phyloP scores from a whole-genome alignment of 2,888 invertebrate genomes.

The Oxystoma pomonae region DNA sequence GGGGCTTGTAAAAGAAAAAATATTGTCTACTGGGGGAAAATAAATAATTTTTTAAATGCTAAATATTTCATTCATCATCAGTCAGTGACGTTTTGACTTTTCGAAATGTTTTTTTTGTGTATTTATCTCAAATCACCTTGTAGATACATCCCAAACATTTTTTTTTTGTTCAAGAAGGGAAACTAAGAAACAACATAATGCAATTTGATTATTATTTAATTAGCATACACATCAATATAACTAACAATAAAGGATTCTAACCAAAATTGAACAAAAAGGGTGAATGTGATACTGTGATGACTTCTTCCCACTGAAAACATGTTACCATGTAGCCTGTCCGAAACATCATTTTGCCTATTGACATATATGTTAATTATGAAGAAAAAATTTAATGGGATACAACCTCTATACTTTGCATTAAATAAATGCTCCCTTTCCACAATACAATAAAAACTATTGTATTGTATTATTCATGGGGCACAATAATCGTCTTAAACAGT shows the following conservation, averaged over 20 bases:
- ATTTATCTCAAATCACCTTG: no score
- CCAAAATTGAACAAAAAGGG: neutral
- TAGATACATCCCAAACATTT: no score
- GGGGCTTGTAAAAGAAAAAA: no score
- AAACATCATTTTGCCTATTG: slow-evolving; percentile 39
- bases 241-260: neutral
- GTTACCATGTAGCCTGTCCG: slow-evolving; percentile 1
- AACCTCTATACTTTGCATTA: slow-evolving; percentile 91
- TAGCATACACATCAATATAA: slow-evolving; percentile 47
- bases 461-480: slow-evolving; percentile 34
- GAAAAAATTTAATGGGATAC: slow-evolving; percentile 48
- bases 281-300: neutral
- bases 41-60: no score
- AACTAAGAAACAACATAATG: no score
- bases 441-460: slow-evolving; percentile 46
- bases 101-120: no score
- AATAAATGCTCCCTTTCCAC: slow-evolving; percentile 81
- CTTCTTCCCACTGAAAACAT: neutral
- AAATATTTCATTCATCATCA: no score
- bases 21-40: no score
- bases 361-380: slow-evolving; percentile 48
- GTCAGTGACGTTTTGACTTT: no score
- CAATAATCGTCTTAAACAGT: slow-evolving; percentile 22
- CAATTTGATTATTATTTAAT: slow-evolving; percentile 33
- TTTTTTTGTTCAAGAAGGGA: no score